Evolutionary conservation across 2,797 vertebrate genomes (phyloP).

Genomic region (Sciurus carolinensis): DNA sequence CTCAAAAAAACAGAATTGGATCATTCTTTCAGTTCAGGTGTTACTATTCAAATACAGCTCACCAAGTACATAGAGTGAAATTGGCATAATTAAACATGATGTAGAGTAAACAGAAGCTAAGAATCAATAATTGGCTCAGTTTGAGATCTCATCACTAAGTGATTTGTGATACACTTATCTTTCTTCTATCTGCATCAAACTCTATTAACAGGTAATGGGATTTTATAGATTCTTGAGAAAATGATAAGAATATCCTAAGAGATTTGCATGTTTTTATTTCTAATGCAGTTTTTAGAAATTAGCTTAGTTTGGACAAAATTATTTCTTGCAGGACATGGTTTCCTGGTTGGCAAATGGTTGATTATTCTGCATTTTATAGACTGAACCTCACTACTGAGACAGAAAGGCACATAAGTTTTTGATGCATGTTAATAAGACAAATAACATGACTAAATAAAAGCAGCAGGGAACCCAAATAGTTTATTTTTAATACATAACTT

Average conservation of each 20-base stretch:
- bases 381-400: neutral
- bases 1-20: conserved; percentile 31
- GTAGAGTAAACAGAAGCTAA: conserved; percentile 59
- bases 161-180: conserved; percentile 84
- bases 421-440: neutral
- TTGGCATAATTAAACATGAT: conserved; percentile 61
- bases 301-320: conserved; percentile 45
- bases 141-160: conserved; percentile 59
- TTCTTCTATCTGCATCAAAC: conserved; percentile 82
- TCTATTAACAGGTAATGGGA: conserved; percentile 87
- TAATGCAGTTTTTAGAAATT: conserved; percentile 62
- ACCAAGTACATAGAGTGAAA: conserved; percentile 48
- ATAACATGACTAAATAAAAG: conserved; percentile 35
- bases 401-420: neutral
- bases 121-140: conserved; percentile 24
- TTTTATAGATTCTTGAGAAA: conserved; percentile 84
- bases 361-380: conserved; percentile 6
- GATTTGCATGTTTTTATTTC: conserved; percentile 58
- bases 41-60: conserved; percentile 56
- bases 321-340: neutral
- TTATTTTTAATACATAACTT: conserved; percentile 21
- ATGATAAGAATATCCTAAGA: conserved; percentile 68
- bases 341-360: neutral
- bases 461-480: neutral
- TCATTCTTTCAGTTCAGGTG: conserved; percentile 7